Conservation (phyloP, 2,888 invertebrate species). For the Epirrhoe alternata region DNA sequence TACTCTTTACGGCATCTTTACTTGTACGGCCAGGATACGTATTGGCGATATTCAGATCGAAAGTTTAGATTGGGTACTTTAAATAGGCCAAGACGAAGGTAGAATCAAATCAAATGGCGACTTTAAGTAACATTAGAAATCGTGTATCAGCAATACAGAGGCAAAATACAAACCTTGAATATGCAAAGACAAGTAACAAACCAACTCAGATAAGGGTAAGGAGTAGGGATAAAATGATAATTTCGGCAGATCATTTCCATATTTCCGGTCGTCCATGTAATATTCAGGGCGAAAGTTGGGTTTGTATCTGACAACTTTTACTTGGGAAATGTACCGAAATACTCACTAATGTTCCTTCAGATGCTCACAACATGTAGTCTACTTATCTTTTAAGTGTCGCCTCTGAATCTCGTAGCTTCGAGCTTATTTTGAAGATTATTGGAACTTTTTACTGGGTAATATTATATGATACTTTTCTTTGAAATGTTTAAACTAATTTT, state of each 20-base stretch:
- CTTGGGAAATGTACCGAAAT: background rate
- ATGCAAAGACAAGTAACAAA: conserved; percentile 15
- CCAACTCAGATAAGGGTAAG: conserved; percentile 19
- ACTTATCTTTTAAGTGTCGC: background rate
- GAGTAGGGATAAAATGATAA: conserved; percentile 30
- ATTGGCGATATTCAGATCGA: too few relatives aligned
- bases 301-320: conserved; percentile 17
- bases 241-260: conserved; percentile 30
- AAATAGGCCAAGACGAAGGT: background rate
- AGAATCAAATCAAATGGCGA: background rate
- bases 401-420: background rate
- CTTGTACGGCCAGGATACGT: too few relatives aligned
- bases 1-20: too few relatives aligned
- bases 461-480: background rate
- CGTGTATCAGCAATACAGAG: conserved; percentile 1
- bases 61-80: too few relatives aligned
- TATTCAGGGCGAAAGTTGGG: conserved; percentile 27
- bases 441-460: background rate
- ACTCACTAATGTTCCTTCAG: background rate
- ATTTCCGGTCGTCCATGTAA: conserved; percentile 23
- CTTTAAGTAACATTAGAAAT: background rate
- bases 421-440: background rate
- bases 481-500: too few relatives aligned
- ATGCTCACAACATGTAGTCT: conserved; percentile 2
- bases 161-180: conserved; percentile 19